These are phyloP conservation scores for Erpobdella octoculata DNA, from an alignment of 2,888 invertebrate genomes.

Conservation along the genomic window DNA sequence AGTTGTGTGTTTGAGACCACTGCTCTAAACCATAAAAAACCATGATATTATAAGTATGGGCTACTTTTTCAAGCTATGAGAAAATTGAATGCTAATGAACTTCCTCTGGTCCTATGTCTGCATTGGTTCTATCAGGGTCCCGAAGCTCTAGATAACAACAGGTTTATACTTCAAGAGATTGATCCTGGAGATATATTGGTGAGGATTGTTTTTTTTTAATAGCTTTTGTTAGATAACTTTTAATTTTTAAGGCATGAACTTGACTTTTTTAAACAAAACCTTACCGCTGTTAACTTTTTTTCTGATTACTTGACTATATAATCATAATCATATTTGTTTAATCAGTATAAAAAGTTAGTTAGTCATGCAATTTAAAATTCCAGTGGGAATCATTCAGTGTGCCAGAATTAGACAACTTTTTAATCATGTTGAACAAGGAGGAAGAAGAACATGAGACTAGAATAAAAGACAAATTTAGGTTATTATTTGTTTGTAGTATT, in stretches of 20 bases:
- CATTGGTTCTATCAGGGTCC: slow-evolving; percentile 51
- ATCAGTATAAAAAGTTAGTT: not conserved
- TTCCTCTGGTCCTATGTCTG: slow-evolving; percentile 54
- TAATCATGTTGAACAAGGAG: slow-evolving; percentile 56
- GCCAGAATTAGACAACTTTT: slow-evolving; percentile 58
- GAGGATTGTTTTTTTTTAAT: too few relatives aligned
- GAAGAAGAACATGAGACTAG: slow-evolving; percentile 56
- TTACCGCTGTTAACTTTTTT: not conserved
- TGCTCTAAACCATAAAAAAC: too few relatives aligned
- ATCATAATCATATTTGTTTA: not conserved
- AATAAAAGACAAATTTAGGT: slow-evolving; percentile 53
- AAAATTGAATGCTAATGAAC: slow-evolving; percentile 54
- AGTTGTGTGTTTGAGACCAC: too few relatives aligned
- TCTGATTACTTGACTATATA: not conserved
- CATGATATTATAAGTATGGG: too few relatives aligned
- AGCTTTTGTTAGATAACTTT: too few relatives aligned
- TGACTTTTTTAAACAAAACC: too few relatives aligned
- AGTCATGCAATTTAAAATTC: too few relatives aligned
- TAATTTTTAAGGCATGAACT: too few relatives aligned
- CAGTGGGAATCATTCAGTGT: slow-evolving; percentile 57
- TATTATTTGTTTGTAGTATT: too few relatives aligned
- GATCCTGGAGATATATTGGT: slow-evolving; percentile 58
- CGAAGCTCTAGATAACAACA: slow-evolving; percentile 44
- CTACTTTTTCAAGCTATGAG: slow-evolving; percentile 44
- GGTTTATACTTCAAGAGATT: slow-evolving; percentile 58